phyloP scores from a whole-genome alignment of 1,140 invertebrate genomes.

The Zaprionus taronus region DNA sequence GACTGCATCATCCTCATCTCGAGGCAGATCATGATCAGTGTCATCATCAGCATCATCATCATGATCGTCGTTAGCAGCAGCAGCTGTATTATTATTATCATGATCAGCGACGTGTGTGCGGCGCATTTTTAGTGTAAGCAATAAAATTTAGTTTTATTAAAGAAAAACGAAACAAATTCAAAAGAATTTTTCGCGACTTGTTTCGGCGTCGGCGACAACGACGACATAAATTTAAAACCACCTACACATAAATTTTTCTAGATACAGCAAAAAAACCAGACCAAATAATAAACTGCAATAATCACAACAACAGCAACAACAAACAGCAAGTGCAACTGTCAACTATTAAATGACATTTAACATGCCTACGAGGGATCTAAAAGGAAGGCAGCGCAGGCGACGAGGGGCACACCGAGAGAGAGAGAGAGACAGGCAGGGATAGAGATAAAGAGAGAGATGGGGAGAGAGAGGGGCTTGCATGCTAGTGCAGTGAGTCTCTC shows the following conservation, averaged over 20 bases:
- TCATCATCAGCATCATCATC: slow-evolving; percentile 5
- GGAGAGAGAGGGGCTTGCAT: slow-evolving; percentile 12
- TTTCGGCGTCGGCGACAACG: slow-evolving; percentile 62
- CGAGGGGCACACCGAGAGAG: neutral
- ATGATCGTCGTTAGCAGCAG: slow-evolving; percentile 2
- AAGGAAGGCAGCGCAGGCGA: neutral
- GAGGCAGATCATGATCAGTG: slow-evolving; percentile 3
- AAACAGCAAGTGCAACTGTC: slow-evolving; percentile 77
- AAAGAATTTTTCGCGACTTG: slow-evolving; percentile 79
- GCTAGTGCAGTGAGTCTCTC: slow-evolving; percentile 13
- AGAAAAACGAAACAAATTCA: slow-evolving; percentile 80
- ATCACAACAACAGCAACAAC: slow-evolving; percentile 57
- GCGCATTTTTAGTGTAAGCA: slow-evolving; percentile 73
- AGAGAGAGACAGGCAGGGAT: neutral
- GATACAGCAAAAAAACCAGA: slow-evolving; percentile 28
- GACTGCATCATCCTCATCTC: slow-evolving; percentile 18
- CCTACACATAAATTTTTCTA: slow-evolving; percentile 78
- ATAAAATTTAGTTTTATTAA: slow-evolving; percentile 83
- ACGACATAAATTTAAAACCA: slow-evolving; percentile 64
- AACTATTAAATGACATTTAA: slow-evolving; percentile 83
- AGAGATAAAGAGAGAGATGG: slow-evolving; percentile 20
- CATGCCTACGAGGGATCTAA: slow-evolving; percentile 64
- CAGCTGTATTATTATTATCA: slow-evolving; percentile 27
- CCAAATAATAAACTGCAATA: slow-evolving; percentile 73
- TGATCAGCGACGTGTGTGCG: slow-evolving; percentile 30